Evolutionary conservation across 2,113 vertebrate species (phyloP), one percentile per base, ranked within the genome.

Genomic region (Prionailurus bengalensis): DNA sequence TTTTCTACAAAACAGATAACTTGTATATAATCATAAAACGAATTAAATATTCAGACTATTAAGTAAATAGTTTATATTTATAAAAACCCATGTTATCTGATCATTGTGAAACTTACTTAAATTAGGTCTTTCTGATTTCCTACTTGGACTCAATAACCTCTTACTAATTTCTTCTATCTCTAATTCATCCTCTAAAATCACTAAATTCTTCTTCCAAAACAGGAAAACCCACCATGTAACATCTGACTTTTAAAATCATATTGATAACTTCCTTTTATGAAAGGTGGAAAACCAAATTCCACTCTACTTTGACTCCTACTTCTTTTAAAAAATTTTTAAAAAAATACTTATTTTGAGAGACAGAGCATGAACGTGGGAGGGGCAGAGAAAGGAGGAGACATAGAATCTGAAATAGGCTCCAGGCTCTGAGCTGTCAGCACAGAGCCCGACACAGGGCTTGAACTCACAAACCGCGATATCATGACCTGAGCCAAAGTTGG

Each of bases 31-130:
- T 97, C 68, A 80, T 94, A n/a, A 96, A 65, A 86, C 88, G 5
- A 89, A 45, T 7, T 81, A 93, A 92, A 76, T 92, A 96, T 92
- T 91, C 27, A 95, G 88, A 73, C 3, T 86, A 71, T 55, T 91
- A 89, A 95, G 63, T 71, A 88, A 63, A 42, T 70, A 82, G 31
- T 89, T 95, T 73, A 45, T 63, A 73, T 97, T 92, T 83, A 0
- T 71, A 93, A 68, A 94, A 78, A 15, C 1, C 5, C 63, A n/a
- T 83, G 29, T n/a, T 89, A 21, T 84, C 2, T 94, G 48, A 61
- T 94, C n/a, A 6, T 31, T 80, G 8, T 79, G 65, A 80, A 95
- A 27, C 21, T 93, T 91, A 91, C 4, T 92, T 90, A 80, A 51
- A 48, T 92, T 80, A 92, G 23, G 31, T 45, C 14, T 39, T 91